phyloP scores from a whole-genome alignment of 2,113 vertebrate genomes.

The Craseonycteris thonglongyai region DNA sequence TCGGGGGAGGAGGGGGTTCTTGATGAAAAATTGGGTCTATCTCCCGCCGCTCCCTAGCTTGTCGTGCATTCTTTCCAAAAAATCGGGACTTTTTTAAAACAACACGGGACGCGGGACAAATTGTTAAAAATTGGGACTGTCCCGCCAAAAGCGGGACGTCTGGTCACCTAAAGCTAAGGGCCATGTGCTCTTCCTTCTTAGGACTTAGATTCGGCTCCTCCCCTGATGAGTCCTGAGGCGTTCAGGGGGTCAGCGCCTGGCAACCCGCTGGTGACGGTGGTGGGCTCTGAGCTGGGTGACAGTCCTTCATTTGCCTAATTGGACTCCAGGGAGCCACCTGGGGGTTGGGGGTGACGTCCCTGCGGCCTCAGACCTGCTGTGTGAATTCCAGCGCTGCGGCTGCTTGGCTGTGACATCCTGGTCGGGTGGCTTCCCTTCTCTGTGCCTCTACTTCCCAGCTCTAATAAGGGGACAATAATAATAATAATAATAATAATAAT shows the following conservation, averaged over 20 bases:
- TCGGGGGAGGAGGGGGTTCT: too few species aligned
- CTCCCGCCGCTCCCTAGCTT: too few species aligned
- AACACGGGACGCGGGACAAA: too few species aligned
- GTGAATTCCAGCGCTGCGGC: not conserved
- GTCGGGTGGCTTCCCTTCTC: not conserved
- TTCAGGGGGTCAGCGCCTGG: not conserved
- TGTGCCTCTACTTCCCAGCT: not conserved
- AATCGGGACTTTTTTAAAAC: too few species aligned
- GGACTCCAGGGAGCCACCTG: not conserved
- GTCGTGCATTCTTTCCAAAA: too few species aligned
- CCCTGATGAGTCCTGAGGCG: not conserved
- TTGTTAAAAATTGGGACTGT: too few species aligned
- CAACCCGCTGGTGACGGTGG: too few species aligned
- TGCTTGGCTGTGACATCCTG: not conserved
- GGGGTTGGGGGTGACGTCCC: not conserved
- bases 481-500: too few species aligned
- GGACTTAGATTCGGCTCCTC: not conserved
- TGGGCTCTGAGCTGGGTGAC: not conserved
- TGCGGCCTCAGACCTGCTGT: not conserved
- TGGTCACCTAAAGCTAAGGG: not conserved
- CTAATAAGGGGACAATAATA: not conserved
- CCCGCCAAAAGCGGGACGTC: too few species aligned
- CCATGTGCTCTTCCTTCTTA: not conserved
- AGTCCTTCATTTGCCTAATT: not conserved
- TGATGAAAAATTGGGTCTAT: too few species aligned